Percentiles rank a stretch among this genome's conserved stretches.
phyloP scores from a whole-genome alignment of 2,888 invertebrate species.

The Netelia virgata region DNA sequence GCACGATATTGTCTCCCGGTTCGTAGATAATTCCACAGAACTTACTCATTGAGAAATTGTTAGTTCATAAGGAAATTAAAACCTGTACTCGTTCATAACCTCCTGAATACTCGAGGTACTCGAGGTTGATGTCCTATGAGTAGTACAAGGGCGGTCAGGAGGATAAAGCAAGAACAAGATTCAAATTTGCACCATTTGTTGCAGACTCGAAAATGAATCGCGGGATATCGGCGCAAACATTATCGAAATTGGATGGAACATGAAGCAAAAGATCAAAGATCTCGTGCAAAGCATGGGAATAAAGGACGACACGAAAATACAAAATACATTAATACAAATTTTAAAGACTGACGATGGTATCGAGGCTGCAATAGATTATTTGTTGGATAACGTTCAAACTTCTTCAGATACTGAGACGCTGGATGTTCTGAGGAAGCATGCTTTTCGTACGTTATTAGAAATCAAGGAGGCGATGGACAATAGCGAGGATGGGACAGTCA shows the following conservation, averaged over 20 bases:
- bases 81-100: too few species aligned
- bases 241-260: conserved; percentile 60
- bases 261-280: conserved; percentile 65
- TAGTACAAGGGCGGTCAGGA: too few species aligned
- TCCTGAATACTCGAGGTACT: too few species aligned
- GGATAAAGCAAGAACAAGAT: too few species aligned
- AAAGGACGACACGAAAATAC: conserved; percentile 50
- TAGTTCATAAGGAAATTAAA: too few species aligned
- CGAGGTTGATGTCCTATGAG: too few species aligned
- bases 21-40: conserved; percentile 8
- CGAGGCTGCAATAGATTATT: conserved; percentile 59
- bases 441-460: conserved; percentile 65
- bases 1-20: conserved; percentile 69
- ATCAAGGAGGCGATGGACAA: conserved; percentile 65
- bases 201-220: conserved; percentile 63
- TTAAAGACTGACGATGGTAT: conserved; percentile 61
- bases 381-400: conserved; percentile 62
- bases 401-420: conserved; percentile 65
- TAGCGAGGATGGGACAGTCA: neutral
- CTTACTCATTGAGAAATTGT: too few species aligned
- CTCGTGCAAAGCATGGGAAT: conserved; percentile 70
- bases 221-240: conserved; percentile 44
- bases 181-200: neutral
- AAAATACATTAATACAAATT: conserved; percentile 61
- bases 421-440: conserved; percentile 64